These are phyloP conservation scores for Phaedon cochleariae DNA, from an alignment of 2,888 invertebrate species.

Conservation along the genomic window DNA sequence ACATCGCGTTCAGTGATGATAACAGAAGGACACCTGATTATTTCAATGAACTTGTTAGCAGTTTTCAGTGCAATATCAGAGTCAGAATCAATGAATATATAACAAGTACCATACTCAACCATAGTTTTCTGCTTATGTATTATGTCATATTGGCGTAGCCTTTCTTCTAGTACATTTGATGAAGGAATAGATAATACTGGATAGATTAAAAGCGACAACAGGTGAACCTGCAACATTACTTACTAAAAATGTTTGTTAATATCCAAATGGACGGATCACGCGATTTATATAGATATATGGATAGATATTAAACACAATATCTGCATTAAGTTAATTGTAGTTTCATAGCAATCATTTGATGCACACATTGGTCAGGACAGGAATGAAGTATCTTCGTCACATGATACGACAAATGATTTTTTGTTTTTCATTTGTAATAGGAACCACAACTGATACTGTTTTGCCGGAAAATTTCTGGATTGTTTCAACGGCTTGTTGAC, in stretches of 20 bases:
- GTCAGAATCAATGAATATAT: neutral
- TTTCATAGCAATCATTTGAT: no score
- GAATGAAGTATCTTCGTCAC: no score
- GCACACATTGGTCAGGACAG: no score
- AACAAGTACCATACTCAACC: neutral
- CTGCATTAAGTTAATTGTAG: neutral
- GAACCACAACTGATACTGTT: no score
- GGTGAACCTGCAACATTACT: neutral
- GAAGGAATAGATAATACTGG: neutral
- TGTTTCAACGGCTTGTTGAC: no score
- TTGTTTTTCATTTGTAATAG: no score
- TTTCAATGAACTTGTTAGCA: neutral
- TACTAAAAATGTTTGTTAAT: neutral
- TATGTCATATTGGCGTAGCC: neutral
- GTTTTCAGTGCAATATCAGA: neutral
- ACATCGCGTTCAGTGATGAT: neutral
- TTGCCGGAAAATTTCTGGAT: no score
- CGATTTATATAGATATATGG: neutral
- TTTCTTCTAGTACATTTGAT: neutral
- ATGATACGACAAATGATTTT: no score
- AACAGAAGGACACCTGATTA: neutral
- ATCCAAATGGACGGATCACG: neutral
- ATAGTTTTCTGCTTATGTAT: neutral
- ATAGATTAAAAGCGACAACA: neutral
- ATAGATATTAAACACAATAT: neutral